A percentile compares a stretch with the other conserved stretches of the same genome.
phyloP scores from a whole-genome alignment of 2,888 invertebrate species.

The Acanthopleura granulata region DNA sequence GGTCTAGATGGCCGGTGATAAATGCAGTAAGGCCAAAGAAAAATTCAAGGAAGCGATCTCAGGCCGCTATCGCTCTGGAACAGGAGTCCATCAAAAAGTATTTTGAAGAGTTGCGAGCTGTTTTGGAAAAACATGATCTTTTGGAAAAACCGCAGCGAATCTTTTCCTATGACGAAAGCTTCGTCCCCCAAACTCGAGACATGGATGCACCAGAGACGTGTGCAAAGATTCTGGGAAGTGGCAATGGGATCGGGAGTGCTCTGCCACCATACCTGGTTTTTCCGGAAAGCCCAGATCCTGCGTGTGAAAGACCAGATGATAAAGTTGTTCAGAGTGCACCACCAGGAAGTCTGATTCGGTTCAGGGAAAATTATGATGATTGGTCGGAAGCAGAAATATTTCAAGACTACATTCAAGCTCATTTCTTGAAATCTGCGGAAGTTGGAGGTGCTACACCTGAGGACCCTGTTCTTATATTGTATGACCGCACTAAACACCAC shows the following conservation, averaged over 20 bases:
- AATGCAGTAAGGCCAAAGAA: constrained; percentile 27
- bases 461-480: constrained; percentile 35
- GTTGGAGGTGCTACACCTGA: constrained; percentile 28
- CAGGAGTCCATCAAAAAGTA: constrained; percentile 26
- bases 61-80: constrained; percentile 1
- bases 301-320: constrained; percentile 18
- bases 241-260: constrained; percentile 38
- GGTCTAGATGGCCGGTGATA: constrained; percentile 34
- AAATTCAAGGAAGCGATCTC: constrained; percentile 21
- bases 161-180: constrained; percentile 35
- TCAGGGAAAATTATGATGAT: constrained; percentile 27
- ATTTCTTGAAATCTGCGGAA: constrained; percentile 34
- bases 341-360: constrained; percentile 35
- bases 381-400: constrained; percentile 31
- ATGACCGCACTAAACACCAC: constrained; percentile 39
- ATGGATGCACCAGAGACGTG: background rate
- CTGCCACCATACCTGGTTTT: constrained; percentile 41
- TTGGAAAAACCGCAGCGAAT: constrained; percentile 32
- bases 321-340: constrained; percentile 17
- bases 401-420: constrained; percentile 35
- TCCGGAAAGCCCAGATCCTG: constrained; percentile 29
- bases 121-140: constrained; percentile 28
- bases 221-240: constrained; percentile 31
- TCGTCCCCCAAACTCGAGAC: constrained; percentile 23
- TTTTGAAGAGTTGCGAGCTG: constrained; percentile 27